phyloP scores from a whole-genome alignment of 2,797 vertebrate genomes.

The Sebastes trivittatus region DNA sequence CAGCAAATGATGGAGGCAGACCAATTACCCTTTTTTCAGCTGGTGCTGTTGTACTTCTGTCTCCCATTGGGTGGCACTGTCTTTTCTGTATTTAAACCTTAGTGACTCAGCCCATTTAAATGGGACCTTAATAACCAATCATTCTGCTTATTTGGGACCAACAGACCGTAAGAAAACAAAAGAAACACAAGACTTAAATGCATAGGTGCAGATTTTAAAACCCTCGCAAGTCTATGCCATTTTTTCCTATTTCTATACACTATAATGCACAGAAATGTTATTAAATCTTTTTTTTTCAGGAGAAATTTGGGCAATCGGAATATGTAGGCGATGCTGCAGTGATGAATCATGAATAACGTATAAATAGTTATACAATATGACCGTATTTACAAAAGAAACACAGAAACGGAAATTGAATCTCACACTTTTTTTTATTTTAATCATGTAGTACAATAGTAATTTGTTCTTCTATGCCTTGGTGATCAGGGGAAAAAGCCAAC shows the following conservation, averaged over 20 bases:
- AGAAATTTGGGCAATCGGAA: background rate
- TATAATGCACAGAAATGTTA: background rate
- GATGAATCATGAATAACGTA: too few relatives aligned
- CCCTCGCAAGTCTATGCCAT: too few relatives aligned
- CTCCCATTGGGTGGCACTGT: background rate
- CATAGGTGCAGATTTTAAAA: background rate
- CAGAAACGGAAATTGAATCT: too few relatives aligned
- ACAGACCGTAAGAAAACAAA: background rate
- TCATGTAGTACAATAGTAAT: too few relatives aligned
- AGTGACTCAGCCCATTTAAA: background rate
- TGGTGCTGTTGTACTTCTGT: background rate
- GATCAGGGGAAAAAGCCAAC: too few relatives aligned
- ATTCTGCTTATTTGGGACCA: background rate
- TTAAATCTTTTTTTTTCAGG: background rate
- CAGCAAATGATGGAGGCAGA: background rate
- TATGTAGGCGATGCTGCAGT: too few relatives aligned
- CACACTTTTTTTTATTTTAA: too few relatives aligned
- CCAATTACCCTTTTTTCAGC: background rate
- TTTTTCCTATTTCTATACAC: too few relatives aligned
- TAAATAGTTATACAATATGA: too few relatives aligned
- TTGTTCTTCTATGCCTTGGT: too few relatives aligned
- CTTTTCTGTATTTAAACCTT: background rate
- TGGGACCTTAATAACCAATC: background rate
- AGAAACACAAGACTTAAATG: background rate
- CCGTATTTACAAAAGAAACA: too few relatives aligned